Evolutionary conservation across 2,113 vertebrate species (phyloP).

Genomic region (Microcebus griseorufus): DNA sequence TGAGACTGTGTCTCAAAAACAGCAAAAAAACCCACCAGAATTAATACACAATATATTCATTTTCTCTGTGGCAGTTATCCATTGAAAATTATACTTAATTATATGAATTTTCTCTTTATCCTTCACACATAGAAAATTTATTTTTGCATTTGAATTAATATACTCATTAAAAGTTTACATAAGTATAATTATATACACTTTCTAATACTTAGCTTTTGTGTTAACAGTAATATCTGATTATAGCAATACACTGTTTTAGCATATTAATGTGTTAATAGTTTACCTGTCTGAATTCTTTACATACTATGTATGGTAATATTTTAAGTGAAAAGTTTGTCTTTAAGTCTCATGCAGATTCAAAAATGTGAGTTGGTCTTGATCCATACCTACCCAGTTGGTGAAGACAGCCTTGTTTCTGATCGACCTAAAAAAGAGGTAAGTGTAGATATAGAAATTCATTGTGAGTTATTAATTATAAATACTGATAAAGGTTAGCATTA

Average conservation of each 20-base stretch:
- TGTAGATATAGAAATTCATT: not conserved
- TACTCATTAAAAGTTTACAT: not conserved
- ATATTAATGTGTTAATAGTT: not conserved
- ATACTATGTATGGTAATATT: not conserved
- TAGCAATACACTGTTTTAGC: not conserved
- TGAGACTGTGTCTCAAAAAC: too few species aligned
- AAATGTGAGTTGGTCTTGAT: constrained; percentile 98
- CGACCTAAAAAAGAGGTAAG: constrained; percentile 95
- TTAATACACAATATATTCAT: not conserved
- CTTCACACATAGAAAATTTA: not conserved
- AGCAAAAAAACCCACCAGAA: not conserved
- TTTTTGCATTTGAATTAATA: constrained; percentile 12
- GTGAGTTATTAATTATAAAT: not conserved
- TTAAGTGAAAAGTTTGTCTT: constrained; percentile 71
- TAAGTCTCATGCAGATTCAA: constrained; percentile 98
- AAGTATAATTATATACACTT: not conserved
- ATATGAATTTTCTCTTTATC: constrained; percentile 27
- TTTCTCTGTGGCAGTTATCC: constrained; percentile 6
- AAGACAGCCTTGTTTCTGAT: constrained; percentile 97
- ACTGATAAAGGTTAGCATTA: not conserved
- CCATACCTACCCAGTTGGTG: constrained; percentile 96
- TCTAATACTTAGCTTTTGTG: constrained; percentile 6
- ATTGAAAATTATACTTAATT: constrained; percentile 31
- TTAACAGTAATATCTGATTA: not conserved
- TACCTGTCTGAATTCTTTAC: constrained; percentile 25